phyloP scores from a whole-genome alignment of 2,888 invertebrate genomes.

The Limnephilus rhombicus region DNA sequence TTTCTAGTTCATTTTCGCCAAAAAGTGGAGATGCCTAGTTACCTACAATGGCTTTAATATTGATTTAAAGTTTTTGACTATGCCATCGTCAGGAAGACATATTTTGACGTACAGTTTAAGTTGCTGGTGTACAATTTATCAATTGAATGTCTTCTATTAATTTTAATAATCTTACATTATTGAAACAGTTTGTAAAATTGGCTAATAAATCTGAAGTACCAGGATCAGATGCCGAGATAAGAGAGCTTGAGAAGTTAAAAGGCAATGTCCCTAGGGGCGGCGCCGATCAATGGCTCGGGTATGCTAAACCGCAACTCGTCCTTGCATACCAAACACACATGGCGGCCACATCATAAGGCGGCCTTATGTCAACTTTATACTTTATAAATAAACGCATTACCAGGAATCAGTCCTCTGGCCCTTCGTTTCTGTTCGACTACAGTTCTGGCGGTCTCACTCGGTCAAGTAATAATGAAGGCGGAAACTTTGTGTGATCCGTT shows the following conservation, averaged over 20 bases:
- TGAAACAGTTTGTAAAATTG: background rate
- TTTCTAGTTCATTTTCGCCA: too few relatives aligned
- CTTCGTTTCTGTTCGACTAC: background rate
- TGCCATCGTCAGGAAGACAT: too few relatives aligned
- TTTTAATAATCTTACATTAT: background rate
- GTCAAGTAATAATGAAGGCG: too few relatives aligned
- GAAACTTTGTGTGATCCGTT: too few relatives aligned
- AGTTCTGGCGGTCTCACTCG: too few relatives aligned
- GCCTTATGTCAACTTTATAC: background rate
- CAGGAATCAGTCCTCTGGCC: background rate
- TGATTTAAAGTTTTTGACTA: too few relatives aligned
- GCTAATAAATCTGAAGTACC: background rate
- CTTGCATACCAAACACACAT: conserved; percentile 20
- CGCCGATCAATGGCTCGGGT: conserved; percentile 17
- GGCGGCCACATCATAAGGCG: conserved; percentile 42
- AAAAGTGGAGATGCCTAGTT: too few relatives aligned
- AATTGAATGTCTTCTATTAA: too few relatives aligned
- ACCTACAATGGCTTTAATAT: too few relatives aligned
- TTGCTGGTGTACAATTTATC: too few relatives aligned
- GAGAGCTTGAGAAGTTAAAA: background rate
- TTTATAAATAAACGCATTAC: conserved; percentile 16
- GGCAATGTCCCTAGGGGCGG: conserved; percentile 21
- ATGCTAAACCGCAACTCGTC: background rate
- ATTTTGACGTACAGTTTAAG: too few relatives aligned
- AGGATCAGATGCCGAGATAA: background rate